Evolutionary conservation across 2,113 vertebrate genomes (phyloP), one percentile per base, ranked within the genome.

Genomic region (Morone chrysops): DNA sequence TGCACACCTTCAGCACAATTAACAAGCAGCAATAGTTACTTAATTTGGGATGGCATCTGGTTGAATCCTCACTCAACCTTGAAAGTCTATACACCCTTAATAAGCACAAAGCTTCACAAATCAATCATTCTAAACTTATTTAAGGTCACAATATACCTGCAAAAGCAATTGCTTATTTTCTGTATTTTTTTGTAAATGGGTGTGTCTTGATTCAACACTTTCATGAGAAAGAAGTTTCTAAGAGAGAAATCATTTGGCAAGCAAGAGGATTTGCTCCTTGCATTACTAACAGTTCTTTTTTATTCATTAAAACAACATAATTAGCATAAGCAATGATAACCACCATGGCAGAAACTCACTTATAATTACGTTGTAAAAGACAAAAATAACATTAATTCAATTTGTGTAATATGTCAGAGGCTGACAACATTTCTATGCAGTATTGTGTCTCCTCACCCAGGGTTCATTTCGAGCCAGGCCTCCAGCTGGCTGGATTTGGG

Each of bases 401-500:
- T 17, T 20, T 47, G 4, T 38, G 3, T 50, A 6, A 18, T 0
- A 67, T 20, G 16, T 51, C 4, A 25, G 59, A 61, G 14, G 22
- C 38, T 25, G 18, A 50, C 1, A 25, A 31, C 18, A 53, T 47
- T 20, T 36, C 12, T 13, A 12, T 14, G 13, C 2, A 41, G 0
- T 56, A 4, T 5, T 41, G 41, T 2, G 53, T 12, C 41, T 76
- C 67, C 95, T 90, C 90, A 99, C 98, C 98, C 98, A 18, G 98
- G 98, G 75, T 99, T 99, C 98, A 99, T 99, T 92, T 99, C 98
- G 11, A 99, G 92, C 98, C 98, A 99, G 62, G 98, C 97, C 80
- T 99, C 98, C 89, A 99, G 94, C 85, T 99, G 98, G 95, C 97
- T 98, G 85, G 98, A 98, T 92, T 98, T 99, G 63, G 98, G 98